Evolutionary conservation across 2,888 invertebrate genomes (phyloP), one percentile per base, ranked within the genome.

Genomic region (Noctua comes): DNA sequence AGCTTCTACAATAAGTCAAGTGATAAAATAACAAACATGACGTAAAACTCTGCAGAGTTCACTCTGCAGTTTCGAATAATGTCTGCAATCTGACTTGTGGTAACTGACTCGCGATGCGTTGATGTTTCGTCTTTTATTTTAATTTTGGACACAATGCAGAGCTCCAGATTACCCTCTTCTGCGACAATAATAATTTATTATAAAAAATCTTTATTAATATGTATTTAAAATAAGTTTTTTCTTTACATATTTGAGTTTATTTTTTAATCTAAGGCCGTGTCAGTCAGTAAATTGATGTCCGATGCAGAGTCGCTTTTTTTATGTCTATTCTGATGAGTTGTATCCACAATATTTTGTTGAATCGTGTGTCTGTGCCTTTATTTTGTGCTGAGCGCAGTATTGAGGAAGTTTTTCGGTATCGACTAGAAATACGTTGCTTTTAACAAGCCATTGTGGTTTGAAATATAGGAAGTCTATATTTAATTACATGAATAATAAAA

Each of bases 241-340:
- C 16, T 73, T 77, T 68, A 40, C 43, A 18, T 78, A 66, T 75
- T 70, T 78, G 68, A 69, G 77, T 70, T 72, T 54, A 76, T 82
- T 88, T 79, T 79, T 68, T 72, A 79, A 46, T 75, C 82, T 88
- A 90, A 92, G 91, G 92, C 90, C 92, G 91, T 90, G 84, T 85
- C 80, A 78, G 79, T 84, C 77, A 71, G 2, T 85, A 72, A 71
- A 57, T 70, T 64, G 16, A 87, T 90, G 95, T 95, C 95, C 95
- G 95, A 95, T 95, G 95, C 95, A 95, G 95, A 93, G 92, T 93
- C 93, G 88, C 85, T 83, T 78, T 40, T 40, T 40, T 80, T 51
- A 62, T 77, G 72, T 66, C 74, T 73, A 13, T 48, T 66, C 27
- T 48, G 18, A 69, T 69, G 66, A 72, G 31, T 77, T 87, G 59